These are phyloP conservation scores for Ectemnius continuus DNA, from an alignment of 2,888 invertebrate genomes.

Conservation along the genomic window DNA sequence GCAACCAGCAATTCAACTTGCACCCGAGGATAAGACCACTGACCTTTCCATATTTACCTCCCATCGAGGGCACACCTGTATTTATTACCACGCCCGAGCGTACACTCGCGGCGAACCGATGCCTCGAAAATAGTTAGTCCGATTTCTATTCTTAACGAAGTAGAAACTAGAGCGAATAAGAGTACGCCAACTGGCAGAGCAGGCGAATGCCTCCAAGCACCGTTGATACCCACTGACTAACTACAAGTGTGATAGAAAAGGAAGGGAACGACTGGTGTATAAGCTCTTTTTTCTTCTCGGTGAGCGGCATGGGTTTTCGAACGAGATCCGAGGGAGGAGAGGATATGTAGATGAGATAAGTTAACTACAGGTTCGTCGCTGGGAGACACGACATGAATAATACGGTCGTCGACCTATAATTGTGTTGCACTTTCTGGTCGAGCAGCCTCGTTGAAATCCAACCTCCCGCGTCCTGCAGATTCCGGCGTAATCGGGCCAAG, in stretches of 20 bases:
- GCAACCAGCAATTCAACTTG: constrained; percentile 15
- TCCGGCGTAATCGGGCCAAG: constrained; percentile 53
- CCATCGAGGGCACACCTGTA: constrained; percentile 41
- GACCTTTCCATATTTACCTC: constrained; percentile 44
- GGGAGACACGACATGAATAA: constrained; percentile 67
- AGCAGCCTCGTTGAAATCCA: constrained; percentile 63
- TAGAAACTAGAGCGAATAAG: constrained; percentile 7
- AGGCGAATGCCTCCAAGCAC: not conserved
- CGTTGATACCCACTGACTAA: too few relatives aligned
- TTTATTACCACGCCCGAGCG: constrained; percentile 21
- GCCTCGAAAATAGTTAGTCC: not conserved
- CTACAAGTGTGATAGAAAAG: not conserved
- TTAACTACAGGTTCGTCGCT: constrained; percentile 67
- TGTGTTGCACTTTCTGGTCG: constrained; percentile 68
- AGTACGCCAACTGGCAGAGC: not conserved
- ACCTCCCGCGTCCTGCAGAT: constrained; percentile 56
- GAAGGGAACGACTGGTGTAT: constrained; percentile 4
- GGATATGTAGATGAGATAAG: constrained; percentile 70
- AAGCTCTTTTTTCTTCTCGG: constrained; percentile 44
- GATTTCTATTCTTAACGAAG: not conserved
- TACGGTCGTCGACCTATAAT: constrained; percentile 69
- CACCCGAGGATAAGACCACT: constrained; percentile 27
- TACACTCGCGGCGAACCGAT: not conserved
- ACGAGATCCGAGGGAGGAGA: constrained; percentile 51
- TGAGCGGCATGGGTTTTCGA: constrained; percentile 51